Conservation (phyloP, 2,888 invertebrate genomes). For the Neoaliturus tenellus region DNA sequence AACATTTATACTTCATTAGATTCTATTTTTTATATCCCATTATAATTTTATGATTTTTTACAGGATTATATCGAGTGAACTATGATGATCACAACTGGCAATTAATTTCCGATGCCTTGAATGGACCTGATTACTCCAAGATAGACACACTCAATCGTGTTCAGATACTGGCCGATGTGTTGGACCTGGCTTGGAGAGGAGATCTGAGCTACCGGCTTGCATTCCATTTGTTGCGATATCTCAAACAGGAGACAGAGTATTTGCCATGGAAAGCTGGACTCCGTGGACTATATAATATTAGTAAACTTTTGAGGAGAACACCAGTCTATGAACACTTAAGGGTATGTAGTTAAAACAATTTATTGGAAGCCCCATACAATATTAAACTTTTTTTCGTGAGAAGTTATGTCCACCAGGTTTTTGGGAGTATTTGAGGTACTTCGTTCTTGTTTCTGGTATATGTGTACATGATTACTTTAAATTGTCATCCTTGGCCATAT, state of each 20-base stretch:
- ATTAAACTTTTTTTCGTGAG: too few species aligned
- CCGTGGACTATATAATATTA: constrained; percentile 84
- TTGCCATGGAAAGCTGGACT: constrained; percentile 93
- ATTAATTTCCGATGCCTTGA: constrained; percentile 74
- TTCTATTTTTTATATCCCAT: too few species aligned
- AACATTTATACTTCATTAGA: too few species aligned
- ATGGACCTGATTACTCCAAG: constrained; percentile 66
- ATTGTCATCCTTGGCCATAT: too few species aligned
- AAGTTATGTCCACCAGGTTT: too few species aligned
- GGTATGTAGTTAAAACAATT: constrained; percentile 74
- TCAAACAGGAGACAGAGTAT: constrained; percentile 86
- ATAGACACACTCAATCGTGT: constrained; percentile 66
- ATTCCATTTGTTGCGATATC: constrained; percentile 86
- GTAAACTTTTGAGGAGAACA: constrained; percentile 86
- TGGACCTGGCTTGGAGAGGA: constrained; percentile 86
- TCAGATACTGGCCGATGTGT: constrained; percentile 91
- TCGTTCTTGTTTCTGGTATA: too few species aligned
- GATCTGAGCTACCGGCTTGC: constrained; percentile 82
- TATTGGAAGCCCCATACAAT: too few species aligned
- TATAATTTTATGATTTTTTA: too few species aligned
- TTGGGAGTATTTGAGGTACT: too few species aligned
- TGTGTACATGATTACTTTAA: too few species aligned
- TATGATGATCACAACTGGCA: constrained; percentile 83
- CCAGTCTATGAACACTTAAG: constrained; percentile 80
- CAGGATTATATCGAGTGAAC: constrained; percentile 82